Conservation (phyloP, 2,888 invertebrate genomes). For the Pandemis heparana region DNA sequence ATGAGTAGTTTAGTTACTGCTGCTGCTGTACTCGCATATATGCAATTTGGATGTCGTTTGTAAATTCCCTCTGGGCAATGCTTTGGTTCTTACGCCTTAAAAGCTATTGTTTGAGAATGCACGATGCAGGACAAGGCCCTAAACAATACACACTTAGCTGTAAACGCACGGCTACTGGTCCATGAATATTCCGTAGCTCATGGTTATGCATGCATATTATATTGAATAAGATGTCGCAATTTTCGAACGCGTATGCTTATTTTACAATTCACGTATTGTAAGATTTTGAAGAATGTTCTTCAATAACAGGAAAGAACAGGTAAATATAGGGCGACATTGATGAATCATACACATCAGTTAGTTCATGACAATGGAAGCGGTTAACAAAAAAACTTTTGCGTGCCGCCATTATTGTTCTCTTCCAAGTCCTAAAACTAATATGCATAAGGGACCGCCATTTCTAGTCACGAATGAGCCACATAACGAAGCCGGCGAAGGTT, state of each 20-base stretch:
- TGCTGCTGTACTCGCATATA: background rate
- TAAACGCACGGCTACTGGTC: constrained; percentile 53
- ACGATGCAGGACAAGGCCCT: constrained; percentile 44
- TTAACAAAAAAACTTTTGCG: constrained; percentile 19
- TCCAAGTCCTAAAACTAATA: constrained; percentile 9
- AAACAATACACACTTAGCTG: constrained; percentile 56
- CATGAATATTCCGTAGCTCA: constrained; percentile 60
- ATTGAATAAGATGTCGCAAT: constrained; percentile 52
- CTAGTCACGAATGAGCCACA: background rate
- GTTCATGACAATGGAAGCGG: constrained; percentile 32
- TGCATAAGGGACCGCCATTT: constrained; percentile 5
- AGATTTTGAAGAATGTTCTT: constrained; percentile 44
- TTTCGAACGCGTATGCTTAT: constrained; percentile 41
- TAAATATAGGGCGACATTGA: constrained; percentile 64
- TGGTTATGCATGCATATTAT: constrained; percentile 50
- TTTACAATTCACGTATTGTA: constrained; percentile 24
- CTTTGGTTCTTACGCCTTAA: constrained; percentile 42
- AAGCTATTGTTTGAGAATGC: constrained; percentile 51
- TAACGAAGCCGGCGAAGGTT: constrained; percentile 2
- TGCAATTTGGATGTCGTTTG: constrained; percentile 21
- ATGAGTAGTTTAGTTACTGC: background rate
- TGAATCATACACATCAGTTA: constrained; percentile 63
- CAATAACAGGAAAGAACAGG: constrained; percentile 50
- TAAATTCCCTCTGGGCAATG: constrained; percentile 20
- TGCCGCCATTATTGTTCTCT: constrained; percentile 11